phyloP scores from a whole-genome alignment of 1,140 invertebrate genomes.

The Dermatophagoides farinae region DNA sequence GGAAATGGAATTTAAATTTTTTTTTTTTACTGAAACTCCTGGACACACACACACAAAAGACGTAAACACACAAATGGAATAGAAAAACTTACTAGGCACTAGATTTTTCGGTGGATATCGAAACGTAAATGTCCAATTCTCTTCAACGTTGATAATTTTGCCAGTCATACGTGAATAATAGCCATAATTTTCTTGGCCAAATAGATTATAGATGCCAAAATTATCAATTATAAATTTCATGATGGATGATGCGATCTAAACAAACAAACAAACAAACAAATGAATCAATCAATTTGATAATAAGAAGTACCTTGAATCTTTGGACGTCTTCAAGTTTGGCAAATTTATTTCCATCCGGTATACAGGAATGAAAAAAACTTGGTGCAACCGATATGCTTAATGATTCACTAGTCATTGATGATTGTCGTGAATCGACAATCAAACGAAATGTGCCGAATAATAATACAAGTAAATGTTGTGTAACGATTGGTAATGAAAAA shows the following conservation, averaged over 20 bases:
- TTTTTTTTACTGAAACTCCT: not conserved
- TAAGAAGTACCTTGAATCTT: conserved; percentile 54
- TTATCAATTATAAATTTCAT: conserved; percentile 92
- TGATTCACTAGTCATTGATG: conserved; percentile 86
- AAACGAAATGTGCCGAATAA: conserved; percentile 92
- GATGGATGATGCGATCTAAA: conserved; percentile 65
- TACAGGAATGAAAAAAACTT: conserved; percentile 92
- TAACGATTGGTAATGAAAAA: conserved; percentile 59
- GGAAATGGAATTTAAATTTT: not conserved
- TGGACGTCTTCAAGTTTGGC: conserved; percentile 85
- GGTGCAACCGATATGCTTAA: conserved; percentile 80
- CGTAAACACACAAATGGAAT: not conserved
- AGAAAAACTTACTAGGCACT: conserved; percentile 42
- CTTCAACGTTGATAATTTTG: conserved; percentile 65
- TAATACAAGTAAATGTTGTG: conserved; percentile 76
- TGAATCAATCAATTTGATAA: not conserved
- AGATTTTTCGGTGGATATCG: conserved; percentile 60
- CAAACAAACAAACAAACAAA: not conserved
- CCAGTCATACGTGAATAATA: conserved; percentile 91
- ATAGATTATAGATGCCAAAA: conserved; percentile 81
- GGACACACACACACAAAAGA: too few species aligned
- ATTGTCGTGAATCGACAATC: conserved; percentile 76
- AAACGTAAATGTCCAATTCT: conserved; percentile 74
- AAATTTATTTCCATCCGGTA: conserved; percentile 63
- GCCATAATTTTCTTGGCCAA: conserved; percentile 86